A percentile compares a stretch with the other conserved stretches of the same genome.
phyloP scores from a whole-genome alignment of 2,797 vertebrate genomes.

The Kryptopterus vitreolus region DNA sequence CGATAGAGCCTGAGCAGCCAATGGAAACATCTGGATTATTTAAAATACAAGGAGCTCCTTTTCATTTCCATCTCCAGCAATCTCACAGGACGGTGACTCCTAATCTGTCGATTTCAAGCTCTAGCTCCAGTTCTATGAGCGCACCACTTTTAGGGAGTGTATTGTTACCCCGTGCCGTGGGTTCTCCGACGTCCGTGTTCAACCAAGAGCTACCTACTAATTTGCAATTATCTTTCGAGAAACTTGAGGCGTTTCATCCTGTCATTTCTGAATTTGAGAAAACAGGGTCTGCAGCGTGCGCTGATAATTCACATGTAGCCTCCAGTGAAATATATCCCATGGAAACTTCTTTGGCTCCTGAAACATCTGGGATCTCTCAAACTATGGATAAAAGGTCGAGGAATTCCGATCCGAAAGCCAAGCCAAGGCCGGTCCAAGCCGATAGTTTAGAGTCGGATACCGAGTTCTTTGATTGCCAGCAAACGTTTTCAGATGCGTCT shows the following conservation, averaged over 20 bases:
- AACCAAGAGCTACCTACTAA: conserved; percentile 32
- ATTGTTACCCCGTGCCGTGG: conserved; percentile 49
- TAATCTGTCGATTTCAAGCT: conserved; percentile 51
- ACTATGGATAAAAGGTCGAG: background rate
- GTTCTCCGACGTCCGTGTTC: conserved; percentile 57
- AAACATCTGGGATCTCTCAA: background rate
- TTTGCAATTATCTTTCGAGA: conserved; percentile 24
- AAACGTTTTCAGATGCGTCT: conserved; percentile 67
- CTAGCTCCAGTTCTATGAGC: conserved; percentile 57
- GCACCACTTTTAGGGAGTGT: conserved; percentile 53
- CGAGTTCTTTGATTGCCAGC: conserved; percentile 75
- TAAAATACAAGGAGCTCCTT: conserved; percentile 37
- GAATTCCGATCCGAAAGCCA: conserved; percentile 30
- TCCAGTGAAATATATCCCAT: background rate
- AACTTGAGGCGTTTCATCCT: conserved; percentile 27
- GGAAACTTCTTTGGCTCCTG: background rate
- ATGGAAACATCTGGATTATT: conserved; percentile 40
- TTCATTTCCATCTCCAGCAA: conserved; percentile 60
- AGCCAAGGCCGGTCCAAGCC: conserved; percentile 17
- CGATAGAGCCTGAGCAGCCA: conserved; percentile 14
- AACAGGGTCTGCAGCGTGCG: conserved; percentile 52
- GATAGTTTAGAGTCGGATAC: conserved; percentile 46
- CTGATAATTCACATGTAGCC: conserved; percentile 21
- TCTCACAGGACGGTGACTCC: conserved; percentile 67
- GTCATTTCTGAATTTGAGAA: conserved; percentile 63